Percentiles rank a stretch among this genome's conserved stretches.
Evolutionary conservation across 2,888 invertebrate species (phyloP).

Genomic region (Rhabditoides inermis): DNA sequence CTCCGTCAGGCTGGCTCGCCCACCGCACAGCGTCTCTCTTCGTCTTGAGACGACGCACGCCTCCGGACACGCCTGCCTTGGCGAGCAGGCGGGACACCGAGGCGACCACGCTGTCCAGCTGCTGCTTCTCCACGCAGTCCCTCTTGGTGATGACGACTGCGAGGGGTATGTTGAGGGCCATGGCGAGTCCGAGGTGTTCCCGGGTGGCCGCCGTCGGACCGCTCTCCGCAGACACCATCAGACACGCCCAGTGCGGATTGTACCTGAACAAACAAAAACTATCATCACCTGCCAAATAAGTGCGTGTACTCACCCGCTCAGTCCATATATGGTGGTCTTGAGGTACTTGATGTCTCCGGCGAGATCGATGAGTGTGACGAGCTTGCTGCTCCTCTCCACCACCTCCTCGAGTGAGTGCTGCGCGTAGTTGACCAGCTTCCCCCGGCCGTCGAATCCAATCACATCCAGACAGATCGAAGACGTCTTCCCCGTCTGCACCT

Average conservation of each 20-base stretch:
- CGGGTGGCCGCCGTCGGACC: slow-evolving; percentile 62
- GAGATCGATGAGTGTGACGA: slow-evolving; percentile 87
- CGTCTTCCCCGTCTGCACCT: slow-evolving; percentile 85
- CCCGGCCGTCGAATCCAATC: slow-evolving; percentile 73
- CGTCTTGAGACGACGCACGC: slow-evolving; percentile 25
- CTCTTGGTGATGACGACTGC: slow-evolving; percentile 88
- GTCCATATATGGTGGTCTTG: slow-evolving; percentile 83
- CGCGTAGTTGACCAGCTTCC: slow-evolving; percentile 48
- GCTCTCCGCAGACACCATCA: slow-evolving; percentile 67
- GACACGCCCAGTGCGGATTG: slow-evolving; percentile 62
- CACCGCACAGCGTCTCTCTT: slow-evolving; percentile 33
- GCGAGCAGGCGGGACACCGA: slow-evolving; percentile 20
- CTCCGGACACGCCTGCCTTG: slow-evolving; percentile 24
- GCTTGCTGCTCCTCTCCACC: slow-evolving; percentile 79
- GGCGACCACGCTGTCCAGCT: slow-evolving; percentile 50
- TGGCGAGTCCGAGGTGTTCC: slow-evolving; percentile 74
- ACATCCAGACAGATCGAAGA: slow-evolving; percentile 81
- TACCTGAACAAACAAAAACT: too few relatives aligned
- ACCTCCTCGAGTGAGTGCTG: slow-evolving; percentile 63
- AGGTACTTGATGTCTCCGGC: slow-evolving; percentile 93
- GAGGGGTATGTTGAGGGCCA: slow-evolving; percentile 66
- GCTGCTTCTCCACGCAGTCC: slow-evolving; percentile 65
- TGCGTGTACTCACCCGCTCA: slow-evolving; percentile 64
- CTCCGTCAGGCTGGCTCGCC: too few relatives aligned
- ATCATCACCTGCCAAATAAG: too few relatives aligned